Base-by-base conservation (phyloP, 1,140 invertebrate species). In the Drosophila tsacasi region DNA sequence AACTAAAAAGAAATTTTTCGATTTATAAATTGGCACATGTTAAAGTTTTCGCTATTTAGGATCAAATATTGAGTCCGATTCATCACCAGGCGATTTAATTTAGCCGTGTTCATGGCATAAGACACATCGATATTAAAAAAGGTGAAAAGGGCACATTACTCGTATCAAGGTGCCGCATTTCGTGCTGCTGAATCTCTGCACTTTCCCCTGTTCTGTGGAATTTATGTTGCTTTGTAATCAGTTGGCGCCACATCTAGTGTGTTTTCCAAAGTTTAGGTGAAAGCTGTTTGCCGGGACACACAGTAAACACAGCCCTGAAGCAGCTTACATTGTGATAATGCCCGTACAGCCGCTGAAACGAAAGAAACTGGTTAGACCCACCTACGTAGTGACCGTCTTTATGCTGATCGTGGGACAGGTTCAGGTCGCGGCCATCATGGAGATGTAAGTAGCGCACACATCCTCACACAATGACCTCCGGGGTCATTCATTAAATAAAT, bases 341-440 rank as follows among this genome's bases (percentile, higher is more conserved):
- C 21, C 32, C 10, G 8, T 1, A 1, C 27, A 21, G 19, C 2
- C 15, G 7, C 7, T 3, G n/a, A 5, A 2, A 17, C 37, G 3
- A 0, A 64, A 30, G 62, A 32, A 8, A 13, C 27, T 23, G 15
- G 39, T 65, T 13, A 19, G 21, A 7, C 57, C 27, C 39, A 65
- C 63, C 15, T 65, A 65, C 37, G 23, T 2, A 15, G 63, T 65
- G 27, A 65, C 63, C 21, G 23, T 65, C 10, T 9, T 15, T 10
- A 65, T 65, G 63, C 57, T 65, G 19, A 5, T 65, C 39, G 5
- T 65, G n/a, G 63, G 63, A 5, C 57, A 62, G 37, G 10, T 65
- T 42, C 57, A 65, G 37, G 63, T 62, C 2, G 2, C 17, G 4
- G 17, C n/a, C 7, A 2, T 30, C 21, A 65, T 62, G 57, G 27